Conservation (phyloP, 2,797 vertebrate genomes). For the Neoniphon sammara region DNA sequence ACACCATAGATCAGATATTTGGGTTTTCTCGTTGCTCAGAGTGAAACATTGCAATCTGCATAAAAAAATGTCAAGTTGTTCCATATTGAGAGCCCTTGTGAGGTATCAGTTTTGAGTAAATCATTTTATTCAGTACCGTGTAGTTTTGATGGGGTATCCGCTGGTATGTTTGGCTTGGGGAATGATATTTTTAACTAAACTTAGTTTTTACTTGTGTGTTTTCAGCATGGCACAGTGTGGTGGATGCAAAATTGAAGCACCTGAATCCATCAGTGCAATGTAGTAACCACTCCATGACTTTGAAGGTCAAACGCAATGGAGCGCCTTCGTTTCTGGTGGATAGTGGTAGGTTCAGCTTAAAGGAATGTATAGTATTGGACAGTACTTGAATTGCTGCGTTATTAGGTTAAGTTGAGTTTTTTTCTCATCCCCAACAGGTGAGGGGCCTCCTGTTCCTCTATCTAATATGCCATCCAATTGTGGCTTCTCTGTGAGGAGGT, state of each 20-base stretch:
- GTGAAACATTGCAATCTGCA: too few relatives aligned
- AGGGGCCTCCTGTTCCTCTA: constrained; percentile 46
- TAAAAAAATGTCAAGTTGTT: too few relatives aligned
- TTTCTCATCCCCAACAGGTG: constrained; percentile 36
- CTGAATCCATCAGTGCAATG: constrained; percentile 49
- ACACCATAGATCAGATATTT: too few relatives aligned
- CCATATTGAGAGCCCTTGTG: too few relatives aligned
- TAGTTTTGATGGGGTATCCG: background rate
- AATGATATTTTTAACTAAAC: background rate
- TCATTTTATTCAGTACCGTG: background rate
- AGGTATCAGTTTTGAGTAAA: too few relatives aligned
- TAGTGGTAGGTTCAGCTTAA: constrained; percentile 34
- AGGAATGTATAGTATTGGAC: background rate
- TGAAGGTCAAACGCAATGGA: constrained; percentile 26
- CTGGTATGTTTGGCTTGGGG: background rate
- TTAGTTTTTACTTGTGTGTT: background rate
- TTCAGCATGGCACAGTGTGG: background rate
- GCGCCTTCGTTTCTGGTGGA: constrained; percentile 56
- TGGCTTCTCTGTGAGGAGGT: constrained; percentile 64
- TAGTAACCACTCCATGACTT: constrained; percentile 37
- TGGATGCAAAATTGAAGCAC: constrained; percentile 3
- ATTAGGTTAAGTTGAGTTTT: background rate
- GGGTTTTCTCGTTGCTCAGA: too few relatives aligned
- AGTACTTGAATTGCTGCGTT: background rate
- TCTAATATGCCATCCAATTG: constrained; percentile 58